Evolutionary conservation across 2,888 invertebrate genomes (phyloP), one percentile per base, ranked within the genome.

Genomic region (Pammene aurita): DNA sequence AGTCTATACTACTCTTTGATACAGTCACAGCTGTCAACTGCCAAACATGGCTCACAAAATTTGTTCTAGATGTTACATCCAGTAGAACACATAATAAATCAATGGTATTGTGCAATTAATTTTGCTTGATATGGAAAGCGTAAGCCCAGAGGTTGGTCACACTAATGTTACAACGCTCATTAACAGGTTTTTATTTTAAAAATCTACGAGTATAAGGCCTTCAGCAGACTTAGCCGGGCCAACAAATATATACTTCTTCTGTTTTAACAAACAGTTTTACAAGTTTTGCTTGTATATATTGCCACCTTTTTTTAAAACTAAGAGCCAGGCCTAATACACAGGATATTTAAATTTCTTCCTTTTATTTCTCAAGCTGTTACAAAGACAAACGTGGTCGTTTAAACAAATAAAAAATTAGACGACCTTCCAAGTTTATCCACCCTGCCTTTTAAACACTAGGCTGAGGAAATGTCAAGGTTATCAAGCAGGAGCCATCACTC

Each of bases 401-500:
- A 50, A 26, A 44, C 26, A 58, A 42, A 18, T 26, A 58, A 44
- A 52, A 52, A 52, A 52, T n/a, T 11, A 55, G 34, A 14, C 64
- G 5, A 56, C 55, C 55, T 65, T 56, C 46, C 46, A 46, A 56
- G 44, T 65, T 65, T 65, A 26, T 61, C 61, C 58, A 58, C 61
- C 60, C 41, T 14, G 26, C 18, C 41, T 42, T 16, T 13, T 54
- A 52, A 63, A 69, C 46, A 58, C 66, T 67, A 67, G 70, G 38
- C 46, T 14, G 48, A 60, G 68, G 56, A 71, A 75, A 80, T 77
- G 76, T 77, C 75, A 77, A 72, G 73, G 78, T 82, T 84, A 85
- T 87, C 88, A 86, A 85, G 85, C 86, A 85, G 85, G 81, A 81
- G 84, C 77, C 85, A 86, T 88, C 87, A 84, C 84, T 84, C 87